A percentile compares a stretch with the other conserved stretches of the same genome.
Evolutionary conservation across 2,888 invertebrate species (phyloP).

Genomic region (Antheraea yamamai): DNA sequence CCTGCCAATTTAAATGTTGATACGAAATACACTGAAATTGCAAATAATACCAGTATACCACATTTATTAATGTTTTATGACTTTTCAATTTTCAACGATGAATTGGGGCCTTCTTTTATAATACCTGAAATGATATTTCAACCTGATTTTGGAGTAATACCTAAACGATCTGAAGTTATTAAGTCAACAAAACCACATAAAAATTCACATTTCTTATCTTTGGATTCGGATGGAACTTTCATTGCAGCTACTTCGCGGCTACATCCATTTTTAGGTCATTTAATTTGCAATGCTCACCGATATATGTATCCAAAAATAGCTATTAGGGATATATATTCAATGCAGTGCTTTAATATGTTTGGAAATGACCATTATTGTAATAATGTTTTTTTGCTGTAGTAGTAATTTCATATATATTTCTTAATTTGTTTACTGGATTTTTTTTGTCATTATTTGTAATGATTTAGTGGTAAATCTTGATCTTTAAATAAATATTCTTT

Average conservation of each 20-base stretch:
- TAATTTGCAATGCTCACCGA: slow-evolving; percentile 53
- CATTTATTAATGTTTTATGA: slow-evolving; percentile 56
- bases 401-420: slow-evolving; percentile 21
- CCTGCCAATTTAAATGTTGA: not conserved
- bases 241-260: slow-evolving; percentile 55
- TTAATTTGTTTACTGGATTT: not conserved
- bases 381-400: slow-evolving; percentile 60
- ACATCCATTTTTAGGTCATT: slow-evolving; percentile 61
- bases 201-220: slow-evolving; percentile 44
- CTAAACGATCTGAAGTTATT: slow-evolving; percentile 23
- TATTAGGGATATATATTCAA: slow-evolving; percentile 53
- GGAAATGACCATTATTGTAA: slow-evolving; percentile 59
- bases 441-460: slow-evolving; percentile 1
- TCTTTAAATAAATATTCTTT: not conserved
- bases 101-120: slow-evolving; percentile 38
- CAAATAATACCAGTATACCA: slow-evolving; percentile 38
- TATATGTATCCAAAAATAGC: slow-evolving; percentile 54
- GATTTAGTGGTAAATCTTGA: not conserved
- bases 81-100: slow-evolving; percentile 47
- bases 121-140: slow-evolving; percentile 36
- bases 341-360: slow-evolving; percentile 55
- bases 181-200: slow-evolving; percentile 26
- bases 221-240: slow-evolving; percentile 62
- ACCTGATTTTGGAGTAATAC: slow-evolving; percentile 23
- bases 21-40: slow-evolving; percentile 18